phyloP scores from a whole-genome alignment of 2,888 invertebrate species.

The Archips xylosteana region DNA sequence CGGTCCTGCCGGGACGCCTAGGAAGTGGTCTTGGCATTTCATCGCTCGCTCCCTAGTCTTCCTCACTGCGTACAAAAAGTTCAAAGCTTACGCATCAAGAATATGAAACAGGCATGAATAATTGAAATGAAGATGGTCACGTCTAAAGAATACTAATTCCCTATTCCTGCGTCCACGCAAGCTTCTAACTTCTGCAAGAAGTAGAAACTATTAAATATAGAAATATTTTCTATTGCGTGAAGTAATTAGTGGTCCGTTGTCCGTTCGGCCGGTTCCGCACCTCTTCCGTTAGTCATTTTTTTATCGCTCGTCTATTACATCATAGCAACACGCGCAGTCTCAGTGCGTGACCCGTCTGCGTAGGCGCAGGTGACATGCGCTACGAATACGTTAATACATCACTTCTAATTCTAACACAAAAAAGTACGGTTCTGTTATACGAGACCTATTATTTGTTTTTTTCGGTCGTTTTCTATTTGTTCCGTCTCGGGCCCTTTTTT shows the following conservation, averaged over 20 bases:
- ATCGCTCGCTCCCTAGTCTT: slow-evolving; percentile 55
- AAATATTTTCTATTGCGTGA: slow-evolving; percentile 55
- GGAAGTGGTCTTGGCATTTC: slow-evolving; percentile 64
- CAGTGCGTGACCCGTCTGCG: slow-evolving; percentile 72
- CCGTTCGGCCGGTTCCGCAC: slow-evolving; percentile 69
- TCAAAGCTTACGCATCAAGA: slow-evolving; percentile 55
- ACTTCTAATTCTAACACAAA: slow-evolving; percentile 65
- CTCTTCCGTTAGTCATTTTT: slow-evolving; percentile 75
- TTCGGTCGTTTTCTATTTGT: slow-evolving; percentile 82
- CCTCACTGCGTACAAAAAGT: slow-evolving; percentile 61
- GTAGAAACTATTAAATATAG: slow-evolving; percentile 15
- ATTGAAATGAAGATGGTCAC: slow-evolving; percentile 59
- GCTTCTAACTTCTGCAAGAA: neutral
- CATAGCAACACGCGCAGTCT: slow-evolving; percentile 65
- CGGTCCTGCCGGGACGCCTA: slow-evolving; percentile 60
- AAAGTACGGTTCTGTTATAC: slow-evolving; percentile 76
- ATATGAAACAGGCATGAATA: slow-evolving; percentile 64
- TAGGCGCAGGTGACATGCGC: slow-evolving; percentile 81
- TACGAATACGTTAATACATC: slow-evolving; percentile 57
- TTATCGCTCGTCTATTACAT: slow-evolving; percentile 74
- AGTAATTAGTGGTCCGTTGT: slow-evolving; percentile 64
- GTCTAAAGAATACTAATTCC: slow-evolving; percentile 60
- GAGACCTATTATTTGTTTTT: slow-evolving; percentile 77
- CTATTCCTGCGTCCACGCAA: slow-evolving; percentile 34
- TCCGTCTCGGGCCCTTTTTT: slow-evolving; percentile 80